Evolutionary conservation across 2,797 vertebrate genomes (phyloP), one percentile per base, ranked within the genome.

Genomic region (Gymnothorax reevesii): DNA sequence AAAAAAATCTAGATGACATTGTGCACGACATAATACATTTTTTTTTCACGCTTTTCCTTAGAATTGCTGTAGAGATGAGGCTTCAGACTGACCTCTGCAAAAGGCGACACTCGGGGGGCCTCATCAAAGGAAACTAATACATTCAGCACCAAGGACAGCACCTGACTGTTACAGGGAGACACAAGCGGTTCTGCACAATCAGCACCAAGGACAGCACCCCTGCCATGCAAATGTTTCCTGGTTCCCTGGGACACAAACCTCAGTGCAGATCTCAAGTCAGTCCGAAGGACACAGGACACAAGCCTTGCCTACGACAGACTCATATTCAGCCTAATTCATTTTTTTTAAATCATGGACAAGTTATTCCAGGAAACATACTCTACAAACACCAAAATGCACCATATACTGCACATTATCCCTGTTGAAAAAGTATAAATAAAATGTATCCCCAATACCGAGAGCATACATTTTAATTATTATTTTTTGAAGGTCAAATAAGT

Each of bases 71-170:
- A 33, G 17, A 75, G 27, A 75, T 8, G 6, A 71, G 71, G 71
- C 33, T 75, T 6, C 20, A 64, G 62, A 17, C 22, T 33, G 8
- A 71, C 27, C 25, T 66, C 7, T 13, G 12, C 7, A 27, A 71
- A 71, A 27, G 9, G 69, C 10, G n/a, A 71, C 69, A 71, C 62
- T 64, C 2, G 22, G 22, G 13, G 59, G 20, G 2, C 64, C 64
- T 69, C 9, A 25, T 69, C 17, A 69, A 0, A 8, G 22, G 7
- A 9, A 69, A 69, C 22, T 25, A 69, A 69, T 7, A 69, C 64
- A 69, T n/a, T 69, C 64, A 69, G 64, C 64, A 69, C 64, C 64
- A 69, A 69, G 64, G 64, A 69, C 64, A 69, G 64, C 64, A 25
- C 25, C 64, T 10, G 6, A 69, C 8, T 69, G 22, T n/a, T 69